Conservation (phyloP, 2,113 vertebrate genomes). For the Phodopus roborovskii region DNA sequence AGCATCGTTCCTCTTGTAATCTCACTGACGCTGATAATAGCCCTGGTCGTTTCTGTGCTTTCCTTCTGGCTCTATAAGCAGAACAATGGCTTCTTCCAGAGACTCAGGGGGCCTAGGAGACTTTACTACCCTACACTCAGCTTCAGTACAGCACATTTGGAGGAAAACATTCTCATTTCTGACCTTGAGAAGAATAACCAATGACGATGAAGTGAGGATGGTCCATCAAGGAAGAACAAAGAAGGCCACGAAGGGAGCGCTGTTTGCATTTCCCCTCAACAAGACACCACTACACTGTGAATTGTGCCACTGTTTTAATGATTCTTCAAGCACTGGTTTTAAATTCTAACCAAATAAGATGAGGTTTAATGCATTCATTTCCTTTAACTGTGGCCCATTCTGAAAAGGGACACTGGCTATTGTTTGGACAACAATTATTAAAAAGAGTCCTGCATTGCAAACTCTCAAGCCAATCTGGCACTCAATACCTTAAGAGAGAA, state of each 20-base stretch:
- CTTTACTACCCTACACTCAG: conserved; percentile 89
- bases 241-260: not conserved
- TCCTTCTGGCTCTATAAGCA: conserved; percentile 89
- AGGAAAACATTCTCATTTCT: conserved; percentile 94
- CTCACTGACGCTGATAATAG: conserved; percentile 86
- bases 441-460: not conserved
- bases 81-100: conserved; percentile 82
- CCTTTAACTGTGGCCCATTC: conserved; percentile 28
- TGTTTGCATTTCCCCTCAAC: not conserved
- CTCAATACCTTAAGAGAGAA: not conserved
- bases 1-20: conserved; percentile 85
- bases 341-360: conserved; percentile 61
- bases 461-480: not conserved
- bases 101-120: conserved; percentile 84
- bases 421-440: conserved; percentile 33
- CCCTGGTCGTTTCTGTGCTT: conserved; percentile 85
- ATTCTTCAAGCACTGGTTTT: conserved; percentile 29
- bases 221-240: rapidly evolving
- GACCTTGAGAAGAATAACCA: conserved; percentile 89
- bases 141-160: conserved; percentile 86
- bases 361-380: conserved; percentile 48
- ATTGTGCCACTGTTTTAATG: conserved; percentile 31
- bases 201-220: conserved; percentile 78
- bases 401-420: conserved; percentile 39
- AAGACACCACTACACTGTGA: not conserved